Percentiles rank a stretch among this genome's conserved stretches.
phyloP scores from a whole-genome alignment of 2,797 vertebrate species.

The Acipenser ruthenus region DNA sequence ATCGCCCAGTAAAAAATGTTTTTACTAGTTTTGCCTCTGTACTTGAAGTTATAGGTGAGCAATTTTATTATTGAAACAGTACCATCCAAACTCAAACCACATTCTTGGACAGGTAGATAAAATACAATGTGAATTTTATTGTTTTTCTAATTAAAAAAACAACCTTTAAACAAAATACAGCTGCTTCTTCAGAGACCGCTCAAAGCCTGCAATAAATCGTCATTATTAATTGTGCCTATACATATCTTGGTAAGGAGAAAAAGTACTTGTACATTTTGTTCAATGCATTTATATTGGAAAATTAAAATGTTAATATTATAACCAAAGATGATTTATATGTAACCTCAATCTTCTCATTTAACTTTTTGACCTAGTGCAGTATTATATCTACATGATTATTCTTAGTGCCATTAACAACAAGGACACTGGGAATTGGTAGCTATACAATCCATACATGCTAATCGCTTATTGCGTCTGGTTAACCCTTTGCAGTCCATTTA shows the following conservation, averaged over 20 bases:
- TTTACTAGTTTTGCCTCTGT: too few species aligned
- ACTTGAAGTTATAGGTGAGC: too few species aligned
- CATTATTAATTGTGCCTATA: neutral
- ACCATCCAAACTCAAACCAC: too few species aligned
- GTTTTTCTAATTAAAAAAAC: too few species aligned
- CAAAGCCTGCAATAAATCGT: neutral
- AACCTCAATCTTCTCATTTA: constrained; percentile 2
- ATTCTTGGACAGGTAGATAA: too few species aligned
- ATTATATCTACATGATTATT: constrained; percentile 1
- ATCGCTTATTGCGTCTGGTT: neutral
- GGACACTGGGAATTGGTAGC: neutral
- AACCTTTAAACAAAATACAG: too few species aligned
- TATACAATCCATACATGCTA: neutral
- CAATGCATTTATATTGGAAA: constrained; percentile 4
- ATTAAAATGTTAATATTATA: neutral
- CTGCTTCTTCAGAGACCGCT: too few species aligned
- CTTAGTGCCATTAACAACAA: neutral
- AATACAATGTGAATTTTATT: too few species aligned
- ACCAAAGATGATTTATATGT: neutral
- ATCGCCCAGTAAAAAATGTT: too few species aligned
- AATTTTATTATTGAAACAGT: too few species aligned
- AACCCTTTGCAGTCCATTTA: too few species aligned
- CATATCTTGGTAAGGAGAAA: neutral
- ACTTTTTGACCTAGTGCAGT: neutral
- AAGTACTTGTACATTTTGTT: neutral